These are phyloP conservation scores for Pseudochromis fuscus DNA, from an alignment of 2,797 vertebrate genomes.

Conservation along the genomic window DNA sequence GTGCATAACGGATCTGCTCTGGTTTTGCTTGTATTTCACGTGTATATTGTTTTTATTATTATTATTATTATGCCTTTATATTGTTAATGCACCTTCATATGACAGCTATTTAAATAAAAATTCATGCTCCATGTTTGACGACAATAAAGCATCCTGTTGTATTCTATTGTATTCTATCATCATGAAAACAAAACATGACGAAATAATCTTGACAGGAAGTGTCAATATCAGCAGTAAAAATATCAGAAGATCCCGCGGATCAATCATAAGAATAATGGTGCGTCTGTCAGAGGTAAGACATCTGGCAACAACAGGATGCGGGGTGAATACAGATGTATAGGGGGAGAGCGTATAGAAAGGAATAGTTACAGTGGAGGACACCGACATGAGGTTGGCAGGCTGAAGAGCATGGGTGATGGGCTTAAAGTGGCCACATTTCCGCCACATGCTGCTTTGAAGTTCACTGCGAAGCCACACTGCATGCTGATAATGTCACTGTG, in stretches of 20 bases:
- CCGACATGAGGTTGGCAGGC: constrained; percentile 24
- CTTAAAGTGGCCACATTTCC: not conserved
- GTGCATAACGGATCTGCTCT: too few relatives aligned
- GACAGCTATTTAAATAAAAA: too few relatives aligned
- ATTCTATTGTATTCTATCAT: too few relatives aligned
- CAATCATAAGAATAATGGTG: not conserved
- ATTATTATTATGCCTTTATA: too few relatives aligned
- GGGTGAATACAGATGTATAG: not conserved
- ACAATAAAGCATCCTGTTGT: too few relatives aligned
- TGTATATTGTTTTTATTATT: too few relatives aligned
- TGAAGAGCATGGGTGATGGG: constrained; percentile 21
- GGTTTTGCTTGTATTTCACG: too few relatives aligned
- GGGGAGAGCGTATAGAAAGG: not conserved
- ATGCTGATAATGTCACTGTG: constrained; percentile 43
- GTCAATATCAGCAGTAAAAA: not conserved
- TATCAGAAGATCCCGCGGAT: not conserved
- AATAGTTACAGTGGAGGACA: constrained; percentile 7
- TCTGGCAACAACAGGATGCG: constrained; percentile 2
- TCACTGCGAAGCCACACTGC: not conserved
- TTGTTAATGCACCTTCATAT: too few relatives aligned
- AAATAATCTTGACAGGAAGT: not conserved
- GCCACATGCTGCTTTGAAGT: constrained; percentile 16
- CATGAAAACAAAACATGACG: too few relatives aligned
- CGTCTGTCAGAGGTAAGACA: not conserved
- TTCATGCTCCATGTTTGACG: too few relatives aligned